Conservation (phyloP, 1,140 invertebrate species). For the Gonatopus flavifemur region DNA sequence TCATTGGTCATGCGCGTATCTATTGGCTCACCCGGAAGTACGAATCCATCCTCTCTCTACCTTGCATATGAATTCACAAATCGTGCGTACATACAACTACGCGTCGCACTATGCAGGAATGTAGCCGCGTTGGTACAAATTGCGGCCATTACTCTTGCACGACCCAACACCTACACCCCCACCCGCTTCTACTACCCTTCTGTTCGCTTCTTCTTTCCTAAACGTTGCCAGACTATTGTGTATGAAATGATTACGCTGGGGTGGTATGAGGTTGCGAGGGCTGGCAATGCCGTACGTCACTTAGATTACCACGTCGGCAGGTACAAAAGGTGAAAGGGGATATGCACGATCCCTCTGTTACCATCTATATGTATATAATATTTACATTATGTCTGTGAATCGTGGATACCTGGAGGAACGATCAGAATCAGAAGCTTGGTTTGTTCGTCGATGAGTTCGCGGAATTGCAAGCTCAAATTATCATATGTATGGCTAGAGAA, state of each 20-base stretch:
- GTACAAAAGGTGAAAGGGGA: conserved; percentile 39
- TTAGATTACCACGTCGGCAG: conserved; percentile 51
- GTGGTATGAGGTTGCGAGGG: conserved; percentile 47
- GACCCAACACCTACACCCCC: conserved; percentile 3
- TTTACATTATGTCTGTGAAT: too few species aligned
- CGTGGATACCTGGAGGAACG: too few species aligned
- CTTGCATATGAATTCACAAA: conserved; percentile 40
- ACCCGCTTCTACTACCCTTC: conserved; percentile 1
- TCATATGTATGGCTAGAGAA: too few species aligned
- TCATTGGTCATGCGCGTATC: too few species aligned
- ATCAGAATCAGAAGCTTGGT: too few species aligned
- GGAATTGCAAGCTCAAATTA: too few species aligned
- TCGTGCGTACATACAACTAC: conserved; percentile 37
- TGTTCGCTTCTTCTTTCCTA: too few species aligned
- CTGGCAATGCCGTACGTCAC: conserved; percentile 46
- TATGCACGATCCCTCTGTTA: neutral
- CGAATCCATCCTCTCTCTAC: too few species aligned
- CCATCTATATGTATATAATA: too few species aligned
- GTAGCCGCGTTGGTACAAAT: conserved; percentile 44
- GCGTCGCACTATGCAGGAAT: conserved; percentile 32
- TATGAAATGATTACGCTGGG: conserved; percentile 51
- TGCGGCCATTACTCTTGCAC: conserved; percentile 49
- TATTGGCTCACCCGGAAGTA: too few species aligned
- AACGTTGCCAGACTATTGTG: conserved; percentile 44
- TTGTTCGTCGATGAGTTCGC: too few species aligned